Evolutionary conservation across 2,888 invertebrate species (phyloP).

Genomic region (Muscina levida): DNA sequence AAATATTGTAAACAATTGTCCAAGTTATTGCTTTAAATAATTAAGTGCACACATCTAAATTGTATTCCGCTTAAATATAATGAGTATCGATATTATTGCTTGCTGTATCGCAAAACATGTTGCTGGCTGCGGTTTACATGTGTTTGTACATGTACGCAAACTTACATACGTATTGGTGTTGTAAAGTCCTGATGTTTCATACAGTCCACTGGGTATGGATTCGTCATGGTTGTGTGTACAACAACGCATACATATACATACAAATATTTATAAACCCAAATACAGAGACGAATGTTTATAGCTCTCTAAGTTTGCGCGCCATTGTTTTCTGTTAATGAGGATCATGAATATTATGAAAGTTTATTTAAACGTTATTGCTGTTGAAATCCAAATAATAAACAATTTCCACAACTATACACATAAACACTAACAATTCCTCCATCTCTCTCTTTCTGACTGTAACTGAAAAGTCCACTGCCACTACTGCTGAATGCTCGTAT

Average conservation of each 20-base stretch:
- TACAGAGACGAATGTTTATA: not conserved
- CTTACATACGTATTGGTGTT: not conserved
- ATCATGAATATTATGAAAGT: conserved; percentile 43
- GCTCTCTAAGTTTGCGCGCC: conserved; percentile 1
- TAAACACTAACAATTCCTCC: too few species aligned
- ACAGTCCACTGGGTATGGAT: not conserved
- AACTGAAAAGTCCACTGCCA: too few species aligned
- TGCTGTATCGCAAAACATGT: conserved; percentile 4
- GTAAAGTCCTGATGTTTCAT: not conserved
- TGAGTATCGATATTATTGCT: too few species aligned
- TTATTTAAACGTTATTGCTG: conserved; percentile 19
- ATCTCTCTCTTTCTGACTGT: too few species aligned
- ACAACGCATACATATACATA: not conserved
- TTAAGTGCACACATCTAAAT: too few species aligned
- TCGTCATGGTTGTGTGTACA: not conserved
- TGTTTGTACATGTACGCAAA: not conserved
- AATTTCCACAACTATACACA: not conserved
- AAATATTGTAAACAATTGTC: too few species aligned
- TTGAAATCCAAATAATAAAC: conserved; percentile 15
- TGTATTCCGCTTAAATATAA: too few species aligned
- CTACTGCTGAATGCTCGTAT: too few species aligned
- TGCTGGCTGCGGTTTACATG: not conserved
- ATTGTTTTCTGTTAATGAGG: conserved; percentile 39
- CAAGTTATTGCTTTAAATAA: too few species aligned
- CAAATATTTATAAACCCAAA: too few species aligned